Base-by-base conservation (phyloP, 2,113 vertebrate species). In the Pelvicachromis taeniatus region DNA sequence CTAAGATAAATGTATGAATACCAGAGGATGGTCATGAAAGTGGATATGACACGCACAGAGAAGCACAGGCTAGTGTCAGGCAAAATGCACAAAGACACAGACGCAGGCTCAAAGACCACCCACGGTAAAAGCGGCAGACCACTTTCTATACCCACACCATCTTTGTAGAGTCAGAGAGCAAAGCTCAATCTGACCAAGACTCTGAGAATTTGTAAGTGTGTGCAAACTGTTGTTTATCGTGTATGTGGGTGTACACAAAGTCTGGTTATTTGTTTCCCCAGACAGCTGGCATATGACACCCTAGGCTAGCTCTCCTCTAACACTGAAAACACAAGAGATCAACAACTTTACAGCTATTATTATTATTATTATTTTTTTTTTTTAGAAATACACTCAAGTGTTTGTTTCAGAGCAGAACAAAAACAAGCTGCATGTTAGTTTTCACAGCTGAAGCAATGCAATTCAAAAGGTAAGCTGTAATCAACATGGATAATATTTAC, bases 1-100 rank as follows among this genome's bases (percentile, higher is more conserved):
- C 82, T 17, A 65, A 38, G 58, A 80, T 81, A 81, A 91, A 92
- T 84, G 45, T 82, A 89, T 88, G 87, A 90, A 94, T 89, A 79
- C 84, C 85, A 87, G 78, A 58, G 77, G 82, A 91, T 59, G 52
- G 40, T 78, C 77, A 88, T 84, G 78, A 42, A 48, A 85, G 48
- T n/a, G 33, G 68, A 88, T 70, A 33, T 19, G 56, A 85, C 59
- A 75, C 75, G 26, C 45, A 82, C 77, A 85, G 21, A 23, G 73
- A 68, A 91, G 77, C 75, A 87, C 8, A 85, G 23, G 21, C 77
- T 73, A 19, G 26, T 54, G 48, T 89, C 68, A 81, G 79, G 23
- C 59, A 26, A 73, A 63, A 12, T 4, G 16, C 52, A 29, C 50
- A 50, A 75, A 75, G 68, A 73, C 42, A 17, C 7, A 50, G 52